A percentile compares a stretch with the other conserved stretches of the same genome.
These are phyloP conservation scores for Drosophila bocqueti DNA, from an alignment of 1,140 invertebrate genomes.

Conservation along the genomic window DNA sequence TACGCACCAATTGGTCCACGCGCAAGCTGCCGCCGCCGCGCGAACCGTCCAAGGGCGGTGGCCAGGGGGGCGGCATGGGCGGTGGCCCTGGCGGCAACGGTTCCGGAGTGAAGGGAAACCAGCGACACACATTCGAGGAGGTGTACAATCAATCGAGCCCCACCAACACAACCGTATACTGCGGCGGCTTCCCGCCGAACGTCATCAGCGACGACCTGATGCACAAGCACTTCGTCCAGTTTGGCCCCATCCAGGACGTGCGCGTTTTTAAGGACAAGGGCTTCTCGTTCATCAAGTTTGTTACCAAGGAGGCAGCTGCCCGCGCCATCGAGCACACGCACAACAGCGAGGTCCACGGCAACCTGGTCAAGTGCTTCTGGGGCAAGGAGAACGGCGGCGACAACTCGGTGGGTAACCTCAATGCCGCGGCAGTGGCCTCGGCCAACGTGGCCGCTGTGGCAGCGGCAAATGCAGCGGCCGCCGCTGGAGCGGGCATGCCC, in stretches of 20 bases:
- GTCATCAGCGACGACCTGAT: conserved; percentile 98
- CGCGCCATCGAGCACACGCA: conserved; percentile 98
- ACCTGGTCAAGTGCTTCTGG: conserved; percentile 99
- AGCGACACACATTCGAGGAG: conserved; percentile 89
- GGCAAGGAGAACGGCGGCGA: conserved; percentile 92
- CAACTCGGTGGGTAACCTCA: conserved; percentile 76
- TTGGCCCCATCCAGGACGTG: conserved; percentile 98
- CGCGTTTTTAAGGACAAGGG: conserved; percentile 99
- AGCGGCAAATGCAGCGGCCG: conserved; percentile 71
- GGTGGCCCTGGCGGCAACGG: conserved; percentile 62
- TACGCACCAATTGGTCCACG: conserved; percentile 99
- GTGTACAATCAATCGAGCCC: conserved; percentile 98
- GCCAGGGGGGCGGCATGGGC: conserved; percentile 74
- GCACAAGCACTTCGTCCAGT: conserved; percentile 96
- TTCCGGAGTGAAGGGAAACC: conserved; percentile 85
- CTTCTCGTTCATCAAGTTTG: conserved; percentile 99
- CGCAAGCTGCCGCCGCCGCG: conserved; percentile 95
- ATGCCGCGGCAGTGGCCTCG: conserved; percentile 72
- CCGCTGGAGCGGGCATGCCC: conserved; percentile 70
- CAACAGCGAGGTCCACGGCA: conserved; percentile 98
- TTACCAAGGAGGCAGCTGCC: conserved; percentile 98
- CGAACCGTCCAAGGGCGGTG: conserved; percentile 85
- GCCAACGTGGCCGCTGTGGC: conserved; percentile 77
- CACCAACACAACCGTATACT: conserved; percentile 99
- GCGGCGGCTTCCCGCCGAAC: conserved; percentile 97